Evolutionary conservation across 2,113 vertebrate species (phyloP).

Genomic region (Corvus moneduloides): DNA sequence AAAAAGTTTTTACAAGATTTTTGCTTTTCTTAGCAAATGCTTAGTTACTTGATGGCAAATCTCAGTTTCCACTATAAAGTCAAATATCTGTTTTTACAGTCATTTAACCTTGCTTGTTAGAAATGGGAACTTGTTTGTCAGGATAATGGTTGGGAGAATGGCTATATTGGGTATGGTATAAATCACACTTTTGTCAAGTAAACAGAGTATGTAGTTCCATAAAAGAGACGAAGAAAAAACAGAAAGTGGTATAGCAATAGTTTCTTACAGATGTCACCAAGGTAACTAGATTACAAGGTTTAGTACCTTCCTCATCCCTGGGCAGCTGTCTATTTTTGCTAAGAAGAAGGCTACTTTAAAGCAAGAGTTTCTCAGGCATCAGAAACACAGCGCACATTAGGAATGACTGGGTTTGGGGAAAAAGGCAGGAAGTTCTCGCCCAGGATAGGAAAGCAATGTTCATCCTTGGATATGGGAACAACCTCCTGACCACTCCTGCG

Average conservation of each 20-base stretch:
- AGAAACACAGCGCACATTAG: neutral
- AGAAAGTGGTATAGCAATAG: constrained; percentile 11
- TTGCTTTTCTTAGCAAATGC: neutral
- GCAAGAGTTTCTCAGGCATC: neutral
- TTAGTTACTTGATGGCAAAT: neutral
- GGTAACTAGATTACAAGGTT: constrained; percentile 66
- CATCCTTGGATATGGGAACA: fast-evolving
- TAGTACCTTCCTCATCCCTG: constrained; percentile 49
- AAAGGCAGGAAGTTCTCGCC: neutral
- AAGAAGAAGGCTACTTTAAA: neutral
- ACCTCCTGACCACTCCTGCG: fast-evolving
- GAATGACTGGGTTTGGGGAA: neutral
- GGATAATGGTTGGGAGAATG: neutral
- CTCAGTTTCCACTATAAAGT: neutral
- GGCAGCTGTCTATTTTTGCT: constrained; percentile 27
- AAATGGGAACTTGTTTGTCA: neutral
- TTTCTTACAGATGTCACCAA: constrained; percentile 69
- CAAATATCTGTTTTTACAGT: neutral
- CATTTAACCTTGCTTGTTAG: neutral
- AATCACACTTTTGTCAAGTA: neutral
- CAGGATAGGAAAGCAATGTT: neutral
- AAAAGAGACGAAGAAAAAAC: constrained; percentile 36
- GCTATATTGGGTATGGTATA: neutral
- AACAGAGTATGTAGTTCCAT: constrained; percentile 26
- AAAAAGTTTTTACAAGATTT: neutral